Conservation (phyloP, 2,888 invertebrate genomes). For the Alviniconcha strummeri region DNA sequence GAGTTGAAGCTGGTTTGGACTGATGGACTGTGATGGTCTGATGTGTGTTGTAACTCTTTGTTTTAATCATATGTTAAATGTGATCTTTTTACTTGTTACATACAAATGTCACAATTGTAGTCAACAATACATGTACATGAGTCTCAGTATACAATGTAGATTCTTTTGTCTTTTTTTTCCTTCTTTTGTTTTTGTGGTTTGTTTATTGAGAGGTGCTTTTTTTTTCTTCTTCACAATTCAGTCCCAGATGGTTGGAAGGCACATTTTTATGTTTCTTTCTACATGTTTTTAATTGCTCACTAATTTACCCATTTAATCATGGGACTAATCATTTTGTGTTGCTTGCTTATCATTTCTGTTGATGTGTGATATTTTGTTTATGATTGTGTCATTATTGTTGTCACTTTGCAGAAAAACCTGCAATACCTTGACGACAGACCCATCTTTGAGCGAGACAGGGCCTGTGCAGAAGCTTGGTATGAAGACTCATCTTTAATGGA, state of each 20-base stretch:
- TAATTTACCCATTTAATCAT: too few species aligned
- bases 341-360: not conserved
- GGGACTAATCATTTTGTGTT: not conserved
- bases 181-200: not conserved
- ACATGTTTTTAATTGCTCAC: not conserved
- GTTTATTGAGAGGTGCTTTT: not conserved
- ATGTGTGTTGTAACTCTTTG: too few species aligned
- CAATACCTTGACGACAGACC: constrained; percentile 93
- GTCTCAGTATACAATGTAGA: too few species aligned
- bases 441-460: constrained; percentile 91
- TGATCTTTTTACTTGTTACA: too few species aligned
- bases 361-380: too few species aligned
- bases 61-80: too few species aligned
- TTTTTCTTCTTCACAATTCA: not conserved
- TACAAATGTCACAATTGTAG: too few species aligned
- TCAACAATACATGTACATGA: too few species aligned
- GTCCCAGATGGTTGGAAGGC: not conserved
- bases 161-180: not conserved
- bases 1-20: too few species aligned
- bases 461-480: constrained; percentile 96
- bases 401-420: constrained; percentile 80
- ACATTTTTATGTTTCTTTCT: not conserved
- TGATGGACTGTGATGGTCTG: too few species aligned
- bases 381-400: too few species aligned
- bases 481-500: constrained; percentile 28